A percentile compares a stretch with the other conserved stretches of the same genome.
phyloP scores from a whole-genome alignment of 1,140 invertebrate genomes.

The Brachionus koreanus region DNA sequence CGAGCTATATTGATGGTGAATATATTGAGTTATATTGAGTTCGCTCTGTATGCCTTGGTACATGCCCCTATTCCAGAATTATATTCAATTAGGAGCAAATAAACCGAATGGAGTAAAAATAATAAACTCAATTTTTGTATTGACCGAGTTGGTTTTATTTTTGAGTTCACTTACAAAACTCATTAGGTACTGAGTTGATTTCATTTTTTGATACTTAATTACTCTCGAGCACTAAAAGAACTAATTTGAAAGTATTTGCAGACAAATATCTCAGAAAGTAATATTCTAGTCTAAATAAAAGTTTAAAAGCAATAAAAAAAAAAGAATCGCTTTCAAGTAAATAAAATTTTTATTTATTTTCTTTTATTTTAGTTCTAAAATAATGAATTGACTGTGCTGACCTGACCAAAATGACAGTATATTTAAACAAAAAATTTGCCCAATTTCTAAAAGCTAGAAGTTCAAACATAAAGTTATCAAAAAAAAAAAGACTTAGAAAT shows the following conservation, averaged over 20 bases:
- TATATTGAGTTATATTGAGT: no score
- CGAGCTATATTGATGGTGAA: no score
- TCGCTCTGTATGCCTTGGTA: neutral
- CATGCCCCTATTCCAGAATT: neutral
- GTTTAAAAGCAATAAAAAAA: neutral
- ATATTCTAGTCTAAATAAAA: neutral
- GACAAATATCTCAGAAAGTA: neutral
- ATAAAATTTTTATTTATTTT: neutral
- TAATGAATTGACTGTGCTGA: no score
- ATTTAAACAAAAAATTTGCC: no score
- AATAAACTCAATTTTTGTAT: neutral
- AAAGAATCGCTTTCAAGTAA: neutral
- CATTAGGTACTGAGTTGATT: neutral
- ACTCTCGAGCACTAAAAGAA: neutral
- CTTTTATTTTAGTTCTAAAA: no score
- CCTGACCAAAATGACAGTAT: no score
- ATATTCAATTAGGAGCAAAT: neutral
- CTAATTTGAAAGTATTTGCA: neutral
- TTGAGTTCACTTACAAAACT: neutral
- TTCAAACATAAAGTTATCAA: no score
- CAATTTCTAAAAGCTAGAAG: no score
- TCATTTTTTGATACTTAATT: neutral
- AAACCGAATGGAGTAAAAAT: neutral
- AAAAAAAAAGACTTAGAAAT: no score
- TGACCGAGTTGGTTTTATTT: neutral